A percentile compares a stretch with the other conserved stretches of the same genome.
phyloP scores from a whole-genome alignment of 2,113 vertebrate species.

The Camarhynchus parvulus region DNA sequence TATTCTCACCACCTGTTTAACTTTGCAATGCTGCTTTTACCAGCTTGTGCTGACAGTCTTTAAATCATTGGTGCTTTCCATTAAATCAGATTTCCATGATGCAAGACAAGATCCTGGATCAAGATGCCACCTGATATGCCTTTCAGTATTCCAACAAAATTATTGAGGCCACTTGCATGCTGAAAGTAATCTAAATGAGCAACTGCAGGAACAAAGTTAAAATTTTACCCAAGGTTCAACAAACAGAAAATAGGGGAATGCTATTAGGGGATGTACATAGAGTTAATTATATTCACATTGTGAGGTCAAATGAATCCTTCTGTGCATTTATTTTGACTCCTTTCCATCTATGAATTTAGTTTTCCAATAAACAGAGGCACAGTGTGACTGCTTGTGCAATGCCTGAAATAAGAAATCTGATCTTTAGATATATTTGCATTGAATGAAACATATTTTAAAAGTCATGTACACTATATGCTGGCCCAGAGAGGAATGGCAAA shows the following conservation, averaged over 20 bases:
- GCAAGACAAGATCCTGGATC: not conserved
- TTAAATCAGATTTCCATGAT: not conserved
- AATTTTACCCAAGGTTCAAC: not conserved
- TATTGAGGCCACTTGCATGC: not conserved
- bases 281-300: not conserved
- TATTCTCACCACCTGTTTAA: not conserved
- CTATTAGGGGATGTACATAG: rapidly evolving
- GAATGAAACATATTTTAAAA: not conserved
- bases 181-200: not conserved
- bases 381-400: not conserved
- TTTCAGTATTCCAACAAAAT: not conserved
- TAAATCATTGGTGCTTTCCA: not conserved
- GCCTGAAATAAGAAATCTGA: not conserved
- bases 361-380: not conserved
- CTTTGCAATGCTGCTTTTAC: not conserved
- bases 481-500: not conserved
- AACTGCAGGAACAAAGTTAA: not conserved
- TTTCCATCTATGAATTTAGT: not conserved
- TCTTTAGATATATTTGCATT: not conserved
- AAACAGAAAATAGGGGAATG: not conserved
- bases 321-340: not conserved
- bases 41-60: not conserved
- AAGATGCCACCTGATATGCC: not conserved
- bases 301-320: not conserved
- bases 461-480: not conserved